phyloP scores from a whole-genome alignment of 2,113 vertebrate genomes.

The Anhinga anhinga region DNA sequence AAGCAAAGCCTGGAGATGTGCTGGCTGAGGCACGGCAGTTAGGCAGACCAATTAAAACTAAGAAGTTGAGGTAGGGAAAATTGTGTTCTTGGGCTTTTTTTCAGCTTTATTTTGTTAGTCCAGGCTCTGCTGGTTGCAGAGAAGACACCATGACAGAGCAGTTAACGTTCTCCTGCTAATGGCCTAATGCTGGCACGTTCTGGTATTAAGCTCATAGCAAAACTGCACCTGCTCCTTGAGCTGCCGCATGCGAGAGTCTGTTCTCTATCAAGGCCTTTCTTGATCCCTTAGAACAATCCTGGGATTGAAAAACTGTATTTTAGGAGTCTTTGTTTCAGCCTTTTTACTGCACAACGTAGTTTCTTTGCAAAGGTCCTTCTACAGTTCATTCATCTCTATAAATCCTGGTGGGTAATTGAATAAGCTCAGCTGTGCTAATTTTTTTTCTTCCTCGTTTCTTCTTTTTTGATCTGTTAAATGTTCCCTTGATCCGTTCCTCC shows the following conservation, averaged over 20 bases:
- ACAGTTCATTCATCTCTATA: constrained; percentile 11
- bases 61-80: neutral
- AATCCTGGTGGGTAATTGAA: constrained; percentile 28
- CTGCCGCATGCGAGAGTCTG: neutral
- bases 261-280: neutral
- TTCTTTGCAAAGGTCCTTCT: neutral
- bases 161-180: neutral
- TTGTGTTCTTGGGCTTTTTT: neutral
- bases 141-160: neutral
- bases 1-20: neutral
- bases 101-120: neutral
- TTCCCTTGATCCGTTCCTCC: neutral
- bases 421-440: constrained; percentile 1
- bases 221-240: constrained; percentile 11
- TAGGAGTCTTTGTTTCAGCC: neutral
- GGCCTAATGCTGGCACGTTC: neutral
- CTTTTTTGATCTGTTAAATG: neutral
- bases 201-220: neutral
- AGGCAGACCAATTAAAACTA: neutral
- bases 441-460: neutral
- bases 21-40: neutral
- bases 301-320: constrained; percentile 32
- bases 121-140: neutral
- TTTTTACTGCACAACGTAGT: neutral
- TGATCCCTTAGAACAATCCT: constrained; percentile 24